A percentile compares a stretch with the other conserved stretches of the same genome.
Evolutionary conservation across 1,140 invertebrate genomes (phyloP).

Genomic region (Drosophila watanabei): DNA sequence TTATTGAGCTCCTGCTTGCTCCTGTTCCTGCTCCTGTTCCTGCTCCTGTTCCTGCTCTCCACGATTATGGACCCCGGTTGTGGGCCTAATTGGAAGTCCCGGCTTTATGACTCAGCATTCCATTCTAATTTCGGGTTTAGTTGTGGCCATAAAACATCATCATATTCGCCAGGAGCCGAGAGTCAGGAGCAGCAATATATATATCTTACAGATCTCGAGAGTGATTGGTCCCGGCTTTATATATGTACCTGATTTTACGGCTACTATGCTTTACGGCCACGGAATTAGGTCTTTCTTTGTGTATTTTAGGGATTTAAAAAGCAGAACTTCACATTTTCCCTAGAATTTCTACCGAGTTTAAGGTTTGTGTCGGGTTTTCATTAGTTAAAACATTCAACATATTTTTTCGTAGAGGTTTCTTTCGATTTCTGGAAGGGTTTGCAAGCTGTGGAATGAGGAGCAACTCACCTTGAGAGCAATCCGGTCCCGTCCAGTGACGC

Average conservation of each 20-base stretch:
- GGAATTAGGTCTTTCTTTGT: neutral
- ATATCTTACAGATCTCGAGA: conserved; percentile 46
- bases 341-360: neutral
- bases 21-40: neutral
- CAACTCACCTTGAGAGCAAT: conserved; percentile 94
- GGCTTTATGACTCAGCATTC: conserved; percentile 46
- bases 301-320: neutral
- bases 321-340: neutral
- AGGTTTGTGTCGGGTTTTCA: neutral
- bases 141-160: conserved; percentile 58
- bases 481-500: conserved; percentile 94
- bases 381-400: conserved; percentile 16
- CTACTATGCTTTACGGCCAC: conserved; percentile 38
- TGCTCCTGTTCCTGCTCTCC: neutral
- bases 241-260: conserved; percentile 41
- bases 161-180: conserved; percentile 27
- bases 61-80: conserved; percentile 34
- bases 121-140: conserved; percentile 58
- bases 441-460: neutral
- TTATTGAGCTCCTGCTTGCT: conserved; percentile 57
- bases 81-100: conserved; percentile 50
- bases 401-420: neutral
- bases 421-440: neutral
- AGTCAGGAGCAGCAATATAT: neutral
- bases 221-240: conserved; percentile 30